Evolutionary conservation across 2,888 invertebrate species (phyloP), one percentile per base, ranked within the genome.

Genomic region (Chrysina gloriosa): DNA sequence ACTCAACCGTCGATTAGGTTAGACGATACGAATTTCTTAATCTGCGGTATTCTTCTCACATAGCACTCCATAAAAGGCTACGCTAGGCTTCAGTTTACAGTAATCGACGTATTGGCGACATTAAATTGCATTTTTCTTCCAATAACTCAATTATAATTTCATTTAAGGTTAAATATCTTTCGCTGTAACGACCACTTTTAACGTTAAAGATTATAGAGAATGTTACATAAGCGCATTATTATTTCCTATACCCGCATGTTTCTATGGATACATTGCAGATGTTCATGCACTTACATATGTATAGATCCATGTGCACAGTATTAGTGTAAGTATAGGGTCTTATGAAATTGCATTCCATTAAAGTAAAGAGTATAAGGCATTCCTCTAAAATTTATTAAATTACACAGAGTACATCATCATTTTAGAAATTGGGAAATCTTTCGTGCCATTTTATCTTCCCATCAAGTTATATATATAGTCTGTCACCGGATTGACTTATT

Each of bases 101-200:
- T 27, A 61, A 27, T 14, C 16, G 3, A 27, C 19, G 19, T 29
- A 16, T 25, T 1, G 42, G 16, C 14, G 39, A 9, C 19, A 42
- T 61, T 16, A 42, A 42, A 27, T 42, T 42, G 27, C 11, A 61
- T 27, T 61, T 61, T 61, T n/a, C 58, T 14, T 27, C 29, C 14
- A 25, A 61, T 42, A 42, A 27, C 58, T 61, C 58, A 61, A 61
- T 61, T 27, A 42, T 61, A 27, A 42, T 42, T 61, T 61, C 58
- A 61, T 21, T 25, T 25, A 14, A 2, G 25, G 29, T 36, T 61
- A 16, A 16, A 42, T 5, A 61, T 36, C 7, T 56, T 6, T 23
- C n/a, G 11, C 39, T 7, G 1, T 27, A 42, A 27, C 27, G 5
- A 34, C 19, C 16, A 31, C 27, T 9, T 31, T 31, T 52, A 52